phyloP scores from a whole-genome alignment of 2,113 vertebrate genomes.

The Delphinus delphis region DNA sequence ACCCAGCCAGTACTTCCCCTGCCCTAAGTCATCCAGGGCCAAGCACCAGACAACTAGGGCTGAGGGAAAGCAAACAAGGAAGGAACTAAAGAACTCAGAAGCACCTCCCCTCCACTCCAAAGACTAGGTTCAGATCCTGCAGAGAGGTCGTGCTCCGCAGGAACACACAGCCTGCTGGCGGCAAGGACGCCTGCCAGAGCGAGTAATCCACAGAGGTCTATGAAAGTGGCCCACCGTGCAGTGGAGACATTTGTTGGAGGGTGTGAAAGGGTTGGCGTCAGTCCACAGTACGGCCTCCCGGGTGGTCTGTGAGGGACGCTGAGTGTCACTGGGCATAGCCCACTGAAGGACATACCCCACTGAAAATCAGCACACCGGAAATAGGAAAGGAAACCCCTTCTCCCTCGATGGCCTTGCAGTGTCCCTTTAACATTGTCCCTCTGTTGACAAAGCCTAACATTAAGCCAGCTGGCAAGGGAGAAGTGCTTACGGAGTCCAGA shows the following conservation, averaged over 20 bases:
- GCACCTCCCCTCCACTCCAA: not conserved
- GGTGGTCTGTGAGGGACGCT: not conserved
- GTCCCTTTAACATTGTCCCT: not conserved
- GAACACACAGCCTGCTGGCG: not conserved
- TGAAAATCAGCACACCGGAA: not conserved
- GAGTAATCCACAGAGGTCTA: not conserved
- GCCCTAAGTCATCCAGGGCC: not conserved
- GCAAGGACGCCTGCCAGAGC: not conserved
- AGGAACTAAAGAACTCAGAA: not conserved
- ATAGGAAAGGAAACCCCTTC: not conserved
- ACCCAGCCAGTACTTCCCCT: not conserved
- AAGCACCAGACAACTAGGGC: not conserved
- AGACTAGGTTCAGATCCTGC: not conserved
- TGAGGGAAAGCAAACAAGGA: not conserved
- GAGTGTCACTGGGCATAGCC: not conserved
- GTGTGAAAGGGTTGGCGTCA: not conserved
- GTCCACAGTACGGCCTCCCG: not conserved
- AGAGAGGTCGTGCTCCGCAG: not conserved
- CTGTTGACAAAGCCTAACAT: not conserved
- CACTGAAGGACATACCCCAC: not conserved
- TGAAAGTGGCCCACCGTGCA: accelerated
- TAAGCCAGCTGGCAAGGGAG: not conserved
- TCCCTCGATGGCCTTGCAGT: accelerated
- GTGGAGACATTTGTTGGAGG: not conserved
- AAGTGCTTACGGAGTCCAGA: not conserved